Base-by-base conservation (phyloP, 2,888 invertebrate species). In the Ophion slaviceki region DNA sequence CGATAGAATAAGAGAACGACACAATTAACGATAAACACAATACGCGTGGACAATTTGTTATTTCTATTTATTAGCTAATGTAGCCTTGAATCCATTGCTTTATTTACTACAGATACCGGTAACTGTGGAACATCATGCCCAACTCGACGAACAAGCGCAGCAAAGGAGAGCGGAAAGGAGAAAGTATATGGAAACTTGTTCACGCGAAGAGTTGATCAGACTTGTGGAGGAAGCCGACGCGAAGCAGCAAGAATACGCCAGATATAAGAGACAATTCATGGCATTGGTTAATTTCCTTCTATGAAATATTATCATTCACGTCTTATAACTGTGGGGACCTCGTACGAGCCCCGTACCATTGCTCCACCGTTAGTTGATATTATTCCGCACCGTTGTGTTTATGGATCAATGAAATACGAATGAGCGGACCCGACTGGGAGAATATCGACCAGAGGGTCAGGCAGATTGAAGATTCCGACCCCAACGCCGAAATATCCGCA, bases 301-400 rank as follows among this genome's bases (percentile, higher is more conserved):
- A 32, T 32, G 4, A 32, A 32, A 32, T 32, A 32, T 32, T 32
- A 32, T 32, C 32, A 32, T 32, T 2, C 32, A 32, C 32, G 32
- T 4, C 32, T 32, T 32, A 32, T 32, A 32, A 32, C 4, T 32
- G 32, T 32, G 32, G 4, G 32, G 32, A 32, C 4, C 32, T 32
- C 4, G 4, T 32, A 32, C 32, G 32, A 32, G 32, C 32, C 32
- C 32, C 32, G 32, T 32, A 32, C 32, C 32, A 32, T 32, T 32
- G 32, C 4, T 4, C 32, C 32, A 32, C 32, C 32, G 32, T 32
- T 4, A 32, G 2, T 32, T 32, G 32, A 32, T 32, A 32, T 71
- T 72, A 72, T 72, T 59, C 32, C 32, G 71, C 59, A 72, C 28
- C 71, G 24, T 72, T 72, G n/a, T 72, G 57, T 72, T 72, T 72